phyloP scores from a whole-genome alignment of 2,797 vertebrate species.

The Gymnoscopelus microlampas region DNA sequence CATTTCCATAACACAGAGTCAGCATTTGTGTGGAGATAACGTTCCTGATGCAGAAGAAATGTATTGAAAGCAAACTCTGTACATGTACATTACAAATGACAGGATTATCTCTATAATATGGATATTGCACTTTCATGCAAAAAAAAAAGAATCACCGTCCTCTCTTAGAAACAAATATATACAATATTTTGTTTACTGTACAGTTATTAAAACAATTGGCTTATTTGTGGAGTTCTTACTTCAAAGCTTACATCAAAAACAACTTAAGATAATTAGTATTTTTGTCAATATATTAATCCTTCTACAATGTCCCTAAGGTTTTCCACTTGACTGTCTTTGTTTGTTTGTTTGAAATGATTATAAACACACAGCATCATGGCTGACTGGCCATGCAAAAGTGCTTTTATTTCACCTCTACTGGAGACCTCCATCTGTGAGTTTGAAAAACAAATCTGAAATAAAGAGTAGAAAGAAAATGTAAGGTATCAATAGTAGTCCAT shows the following conservation, averaged over 20 bases:
- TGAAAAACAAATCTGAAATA: conserved; percentile 10
- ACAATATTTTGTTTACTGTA: conserved; percentile 2
- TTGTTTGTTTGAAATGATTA: too few relatives aligned
- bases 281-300: too few relatives aligned
- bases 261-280: too few relatives aligned
- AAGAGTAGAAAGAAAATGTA: conserved; percentile 11
- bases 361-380: too few relatives aligned
- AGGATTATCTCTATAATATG: conserved; percentile 44
- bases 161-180: conserved; percentile 5
- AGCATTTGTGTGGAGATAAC: too few relatives aligned
- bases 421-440: conserved; percentile 15
- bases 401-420: conserved; percentile 31
- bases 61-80: conserved; percentile 26
- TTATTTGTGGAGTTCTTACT: neutral
- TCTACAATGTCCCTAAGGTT: neutral
- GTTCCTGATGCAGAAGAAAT: neutral
- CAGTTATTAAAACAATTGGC: conserved; percentile 17
- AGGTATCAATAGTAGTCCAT: neutral
- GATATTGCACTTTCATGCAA: conserved; percentile 43
- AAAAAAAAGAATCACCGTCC: neutral
- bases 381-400: conserved; percentile 7
- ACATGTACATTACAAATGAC: conserved; percentile 25
- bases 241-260: conserved; percentile 2
- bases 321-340: too few relatives aligned
- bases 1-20: neutral